These are phyloP conservation scores for Barnardius zonarius DNA, from an alignment of 2,113 vertebrate species.

Conservation along the genomic window DNA sequence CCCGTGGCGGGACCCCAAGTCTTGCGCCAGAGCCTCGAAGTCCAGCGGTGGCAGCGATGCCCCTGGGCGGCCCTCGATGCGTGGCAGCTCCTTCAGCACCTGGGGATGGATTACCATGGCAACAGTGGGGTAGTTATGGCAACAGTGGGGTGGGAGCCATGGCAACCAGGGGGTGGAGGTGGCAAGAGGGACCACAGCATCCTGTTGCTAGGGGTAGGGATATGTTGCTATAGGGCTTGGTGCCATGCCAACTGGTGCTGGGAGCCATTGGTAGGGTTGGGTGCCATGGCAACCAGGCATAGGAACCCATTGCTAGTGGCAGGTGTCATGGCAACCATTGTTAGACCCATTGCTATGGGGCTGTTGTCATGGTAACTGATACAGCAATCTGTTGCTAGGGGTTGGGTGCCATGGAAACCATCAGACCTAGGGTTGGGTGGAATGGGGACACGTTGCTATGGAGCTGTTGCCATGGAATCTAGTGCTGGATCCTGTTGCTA, in stretches of 20 bases:
- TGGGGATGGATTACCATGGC: constrained; percentile 13
- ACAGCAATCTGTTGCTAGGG: background rate
- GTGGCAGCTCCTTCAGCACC: constrained; percentile 87
- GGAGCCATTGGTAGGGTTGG: background rate
- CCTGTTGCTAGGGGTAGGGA: background rate
- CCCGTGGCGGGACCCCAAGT: constrained; percentile 76
- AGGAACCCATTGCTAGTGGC: background rate
- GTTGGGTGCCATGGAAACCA: background rate
- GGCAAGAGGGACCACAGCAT: background rate
- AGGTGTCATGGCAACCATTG: background rate
- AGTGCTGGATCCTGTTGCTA: background rate
- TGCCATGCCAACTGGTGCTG: background rate
- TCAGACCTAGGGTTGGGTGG: background rate
- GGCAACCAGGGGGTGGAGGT: background rate
- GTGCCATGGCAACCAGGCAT: background rate
- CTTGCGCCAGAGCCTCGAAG: constrained; percentile 79
- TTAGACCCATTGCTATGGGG: background rate
- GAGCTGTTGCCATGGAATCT: background rate
- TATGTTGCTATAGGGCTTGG: background rate
- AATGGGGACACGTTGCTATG: background rate
- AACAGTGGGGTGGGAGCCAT: fast-evolving
- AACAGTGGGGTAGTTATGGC: background rate
- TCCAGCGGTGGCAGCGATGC: constrained; percentile 85
- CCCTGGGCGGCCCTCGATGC: constrained; percentile 88
- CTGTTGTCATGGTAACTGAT: fast-evolving